phyloP scores from a whole-genome alignment of 2,797 vertebrate species.

The Sebastes variabilis region DNA sequence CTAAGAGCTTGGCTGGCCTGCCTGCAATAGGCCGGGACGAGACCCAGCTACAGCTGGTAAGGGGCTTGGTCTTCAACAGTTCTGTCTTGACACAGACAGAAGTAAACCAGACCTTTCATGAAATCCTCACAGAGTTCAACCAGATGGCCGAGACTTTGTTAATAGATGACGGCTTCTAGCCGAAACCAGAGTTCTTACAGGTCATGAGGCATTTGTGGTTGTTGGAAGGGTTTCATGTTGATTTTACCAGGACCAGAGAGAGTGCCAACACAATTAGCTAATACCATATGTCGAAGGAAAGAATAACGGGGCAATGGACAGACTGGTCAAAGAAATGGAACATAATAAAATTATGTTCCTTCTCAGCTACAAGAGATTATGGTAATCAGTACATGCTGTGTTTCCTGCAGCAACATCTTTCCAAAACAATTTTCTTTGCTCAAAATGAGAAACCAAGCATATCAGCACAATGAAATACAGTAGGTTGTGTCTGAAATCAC shows the following conservation, averaged over 20 bases:
- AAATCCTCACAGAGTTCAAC: conserved; percentile 77
- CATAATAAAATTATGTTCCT: conserved; percentile 78
- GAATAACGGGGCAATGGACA: conserved; percentile 81
- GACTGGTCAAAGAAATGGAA: conserved; percentile 77
- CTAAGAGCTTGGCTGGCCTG: conserved; percentile 72
- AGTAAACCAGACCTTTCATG: conserved; percentile 79
- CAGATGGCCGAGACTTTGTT: conserved; percentile 72
- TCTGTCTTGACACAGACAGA: conserved; percentile 63
- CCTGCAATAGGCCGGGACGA: conserved; percentile 75
- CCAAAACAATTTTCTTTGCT: background rate
- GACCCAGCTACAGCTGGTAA: conserved; percentile 81
- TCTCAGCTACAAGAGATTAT: conserved; percentile 68
- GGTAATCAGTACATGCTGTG: conserved; percentile 7
- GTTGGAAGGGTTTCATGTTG: conserved; percentile 77
- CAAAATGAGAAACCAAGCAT: background rate
- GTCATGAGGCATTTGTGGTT: conserved; percentile 76
- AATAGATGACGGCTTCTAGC: conserved; percentile 69
- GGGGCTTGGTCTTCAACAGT: conserved; percentile 76
- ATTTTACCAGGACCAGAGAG: conserved; percentile 76
- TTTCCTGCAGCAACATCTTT: conserved; percentile 9
- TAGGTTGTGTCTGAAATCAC: too few species aligned
- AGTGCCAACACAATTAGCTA: conserved; percentile 79
- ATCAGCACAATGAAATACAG: too few species aligned
- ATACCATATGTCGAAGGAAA: conserved; percentile 75
- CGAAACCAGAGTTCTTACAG: conserved; percentile 74